Evolutionary conservation across 2,888 invertebrate species (phyloP), one percentile per base, ranked within the genome.

Genomic region (Camptogramma bilineatum): DNA sequence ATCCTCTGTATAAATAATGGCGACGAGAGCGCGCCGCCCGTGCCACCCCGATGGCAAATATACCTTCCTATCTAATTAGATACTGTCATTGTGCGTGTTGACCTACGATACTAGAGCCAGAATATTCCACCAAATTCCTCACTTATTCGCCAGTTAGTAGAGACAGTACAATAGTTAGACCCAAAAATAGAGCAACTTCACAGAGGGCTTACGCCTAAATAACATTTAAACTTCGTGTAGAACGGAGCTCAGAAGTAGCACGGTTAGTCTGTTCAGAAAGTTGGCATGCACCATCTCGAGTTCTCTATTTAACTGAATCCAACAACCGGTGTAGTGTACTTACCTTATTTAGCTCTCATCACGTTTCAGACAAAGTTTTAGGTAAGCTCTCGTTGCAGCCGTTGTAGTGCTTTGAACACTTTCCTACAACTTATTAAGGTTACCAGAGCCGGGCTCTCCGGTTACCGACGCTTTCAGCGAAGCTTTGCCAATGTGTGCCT

Each of bases 1-100:
- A 87, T 86, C 80, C 79, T 78, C 84, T 87, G 82, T 84, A 84
- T 87, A 88, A 88, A 88, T 88, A 88, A 86, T 85, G 85, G 83
- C 76, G 78, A 64, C 71, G 79, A 78, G 80, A 79, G 83, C 74
- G 78, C 75, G 77, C 82, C 78, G 76, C 76, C 78, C 78, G 68
- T 75, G 73, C 77, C 76, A 77, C 77, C 79, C 78, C 78, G 77
- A 83, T 80, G 77, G 83, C 83, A 88, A 87, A 87, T 83, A 87
- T 60, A 61, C 64, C 56, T 52, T 59, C 42, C 48, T 54, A 47
- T 55, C 59, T 85, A 86, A 88, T 87, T 87, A 85, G 80, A 77
- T 79, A 83, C 81, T 82, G 81, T 81, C 80, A 73, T 69, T 65
- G 64, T 62, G 68, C 73, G 69, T 76, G 66, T 72, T 73, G 71